Evolutionary conservation across 2,888 invertebrate species (phyloP).

Genomic region (Cyrtodaria siliqua): DNA sequence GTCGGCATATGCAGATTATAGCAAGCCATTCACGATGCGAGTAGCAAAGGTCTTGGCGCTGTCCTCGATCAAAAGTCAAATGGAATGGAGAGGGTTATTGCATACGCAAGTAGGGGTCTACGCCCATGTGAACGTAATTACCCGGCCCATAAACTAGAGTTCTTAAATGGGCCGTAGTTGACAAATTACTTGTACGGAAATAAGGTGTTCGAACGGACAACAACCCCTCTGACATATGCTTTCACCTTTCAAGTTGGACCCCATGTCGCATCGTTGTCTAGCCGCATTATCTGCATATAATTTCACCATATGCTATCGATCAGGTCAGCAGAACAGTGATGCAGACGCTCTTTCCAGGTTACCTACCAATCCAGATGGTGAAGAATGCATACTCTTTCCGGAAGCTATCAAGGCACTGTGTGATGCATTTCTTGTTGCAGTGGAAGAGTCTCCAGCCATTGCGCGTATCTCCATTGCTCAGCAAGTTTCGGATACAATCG

Average conservation of each 20-base stretch:
- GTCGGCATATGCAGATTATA: conserved; percentile 20
- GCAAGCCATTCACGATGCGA: conserved; percentile 16
- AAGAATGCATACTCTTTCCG: background rate
- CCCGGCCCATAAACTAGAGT: conserved; percentile 42
- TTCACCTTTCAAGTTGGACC: conserved; percentile 35
- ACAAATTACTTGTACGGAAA: conserved; percentile 55
- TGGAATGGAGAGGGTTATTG: conserved; percentile 14
- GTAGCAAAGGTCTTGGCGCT: background rate
- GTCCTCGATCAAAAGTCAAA: background rate
- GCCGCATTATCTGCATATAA: conserved; percentile 40
- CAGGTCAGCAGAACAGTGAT: conserved; percentile 24
- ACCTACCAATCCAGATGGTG: conserved; percentile 6
- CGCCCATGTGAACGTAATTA: conserved; percentile 32
- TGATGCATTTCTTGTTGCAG: background rate
- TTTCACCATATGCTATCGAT: conserved; percentile 27
- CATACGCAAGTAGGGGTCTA: conserved; percentile 47
- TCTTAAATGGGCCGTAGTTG: conserved; percentile 54
- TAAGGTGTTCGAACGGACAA: conserved; percentile 30
- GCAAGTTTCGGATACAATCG: background rate
- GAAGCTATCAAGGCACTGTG: conserved; percentile 26
- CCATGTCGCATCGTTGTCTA: conserved; percentile 25
- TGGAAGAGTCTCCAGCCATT: background rate
- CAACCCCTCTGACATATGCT: conserved; percentile 35
- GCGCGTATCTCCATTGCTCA: background rate
- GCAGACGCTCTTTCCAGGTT: conserved; percentile 57